These are phyloP conservation scores for Pteria penguin DNA, from an alignment of 2,888 invertebrate species.

Conservation along the genomic window DNA sequence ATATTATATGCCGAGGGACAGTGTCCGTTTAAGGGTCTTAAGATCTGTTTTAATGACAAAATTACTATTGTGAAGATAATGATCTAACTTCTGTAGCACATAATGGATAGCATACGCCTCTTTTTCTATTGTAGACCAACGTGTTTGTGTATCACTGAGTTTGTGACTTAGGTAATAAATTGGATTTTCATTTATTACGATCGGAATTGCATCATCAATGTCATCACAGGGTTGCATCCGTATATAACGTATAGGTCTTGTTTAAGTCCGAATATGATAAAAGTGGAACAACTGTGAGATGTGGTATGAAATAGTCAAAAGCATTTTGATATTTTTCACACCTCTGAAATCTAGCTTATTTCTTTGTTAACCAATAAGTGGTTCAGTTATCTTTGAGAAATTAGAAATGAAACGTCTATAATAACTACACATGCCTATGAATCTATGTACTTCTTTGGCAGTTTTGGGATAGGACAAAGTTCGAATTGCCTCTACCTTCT, in stretches of 20 bases:
- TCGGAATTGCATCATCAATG: not conserved
- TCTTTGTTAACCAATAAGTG: conserved; percentile 41
- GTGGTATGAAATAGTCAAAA: conserved; percentile 44
- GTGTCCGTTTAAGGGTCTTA: too few relatives aligned
- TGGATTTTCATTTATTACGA: conserved; percentile 18
- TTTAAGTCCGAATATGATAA: conserved; percentile 39
- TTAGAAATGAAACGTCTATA: conserved; percentile 48
- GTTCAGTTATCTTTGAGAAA: conserved; percentile 44
- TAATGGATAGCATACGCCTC: conserved; percentile 34
- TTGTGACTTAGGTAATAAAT: conserved; percentile 33
- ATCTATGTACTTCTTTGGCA: conserved; percentile 43
- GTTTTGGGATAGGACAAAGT: conserved; percentile 33
- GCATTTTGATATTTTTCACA: conserved; percentile 27
- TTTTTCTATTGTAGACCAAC: conserved; percentile 35
- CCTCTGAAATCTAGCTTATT: conserved; percentile 46
- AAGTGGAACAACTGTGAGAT: conserved; percentile 37
- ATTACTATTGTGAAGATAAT: conserved; percentile 1
- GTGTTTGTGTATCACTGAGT: conserved; percentile 27
- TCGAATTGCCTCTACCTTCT: conserved; percentile 37
- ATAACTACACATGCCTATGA: conserved; percentile 51
- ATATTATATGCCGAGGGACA: too few relatives aligned
- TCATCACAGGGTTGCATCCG: conserved; percentile 21
- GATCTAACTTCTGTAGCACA: conserved; percentile 19
- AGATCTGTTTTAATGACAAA: conserved; percentile 13
- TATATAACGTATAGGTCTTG: conserved; percentile 36